A percentile compares a stretch with the other conserved stretches of the same genome.
Evolutionary conservation across 2,797 vertebrate genomes (phyloP).

Genomic region (Luscinia luscinia): DNA sequence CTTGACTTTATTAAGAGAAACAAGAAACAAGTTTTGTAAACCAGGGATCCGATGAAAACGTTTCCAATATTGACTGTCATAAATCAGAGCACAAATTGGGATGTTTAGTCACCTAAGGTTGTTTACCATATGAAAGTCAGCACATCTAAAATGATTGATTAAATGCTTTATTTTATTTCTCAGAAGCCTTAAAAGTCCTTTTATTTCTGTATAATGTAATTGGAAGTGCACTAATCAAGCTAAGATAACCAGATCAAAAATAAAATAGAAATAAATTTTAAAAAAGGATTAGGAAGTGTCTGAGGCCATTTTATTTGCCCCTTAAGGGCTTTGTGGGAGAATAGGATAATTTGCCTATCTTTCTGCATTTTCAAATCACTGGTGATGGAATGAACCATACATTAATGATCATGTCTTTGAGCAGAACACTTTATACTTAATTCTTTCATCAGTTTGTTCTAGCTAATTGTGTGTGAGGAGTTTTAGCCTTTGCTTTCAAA

Average conservation of each 20-base stretch:
- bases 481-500: slow-evolving; percentile 73
- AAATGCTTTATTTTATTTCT: slow-evolving; percentile 1
- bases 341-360: slow-evolving; percentile 18
- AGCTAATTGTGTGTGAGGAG: slow-evolving; percentile 64
- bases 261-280: background rate
- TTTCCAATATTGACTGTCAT: background rate
- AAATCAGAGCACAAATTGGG: background rate
- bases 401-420: slow-evolving; percentile 54
- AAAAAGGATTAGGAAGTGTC: background rate
- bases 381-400: slow-evolving; percentile 12
- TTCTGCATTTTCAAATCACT: slow-evolving; percentile 26
- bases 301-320: background rate
- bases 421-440: slow-evolving; percentile 58
- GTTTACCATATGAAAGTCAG: background rate
- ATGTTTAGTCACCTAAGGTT: background rate
- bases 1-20: background rate
- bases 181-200: background rate
- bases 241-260: background rate
- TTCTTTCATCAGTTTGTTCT: slow-evolving; percentile 64
- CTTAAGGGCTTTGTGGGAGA: background rate
- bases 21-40: background rate
- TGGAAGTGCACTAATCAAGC: background rate
- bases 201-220: background rate
- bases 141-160: background rate
- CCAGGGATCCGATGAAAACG: accelerated